Percentiles rank a stretch among this genome's conserved stretches.
These are phyloP conservation scores for Acanthoscelides obtectus DNA, from an alignment of 2,888 invertebrate species.

Conservation along the genomic window DNA sequence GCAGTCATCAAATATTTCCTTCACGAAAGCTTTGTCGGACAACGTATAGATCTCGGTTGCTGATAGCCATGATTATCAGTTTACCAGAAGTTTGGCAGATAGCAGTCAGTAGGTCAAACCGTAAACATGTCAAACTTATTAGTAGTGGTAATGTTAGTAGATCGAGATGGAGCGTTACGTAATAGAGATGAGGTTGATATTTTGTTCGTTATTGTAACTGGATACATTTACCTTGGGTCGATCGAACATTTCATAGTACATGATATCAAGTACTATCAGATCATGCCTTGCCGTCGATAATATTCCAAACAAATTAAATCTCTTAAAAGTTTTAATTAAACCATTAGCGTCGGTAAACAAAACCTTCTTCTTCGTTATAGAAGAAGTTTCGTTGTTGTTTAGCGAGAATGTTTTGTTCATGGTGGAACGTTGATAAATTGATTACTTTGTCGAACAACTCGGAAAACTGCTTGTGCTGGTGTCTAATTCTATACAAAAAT, in stretches of 20 bases:
- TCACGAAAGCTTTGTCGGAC: too few relatives aligned
- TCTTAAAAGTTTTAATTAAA: conserved; percentile 26
- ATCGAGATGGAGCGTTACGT: too few relatives aligned
- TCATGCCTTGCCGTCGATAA: conserved; percentile 9
- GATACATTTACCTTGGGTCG: background rate
- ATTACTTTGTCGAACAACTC: background rate
- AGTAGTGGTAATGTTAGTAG: too few relatives aligned
- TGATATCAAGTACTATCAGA: too few relatives aligned
- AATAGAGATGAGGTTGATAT: background rate
- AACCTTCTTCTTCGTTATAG: conserved; percentile 14
- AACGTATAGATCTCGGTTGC: too few relatives aligned
- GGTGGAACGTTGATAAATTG: background rate
- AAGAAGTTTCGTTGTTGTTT: conserved; percentile 12
- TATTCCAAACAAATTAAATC: conserved; percentile 21
- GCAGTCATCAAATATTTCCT: too few relatives aligned
- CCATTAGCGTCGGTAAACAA: conserved; percentile 23
- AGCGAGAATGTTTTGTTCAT: background rate
- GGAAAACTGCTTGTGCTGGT: background rate
- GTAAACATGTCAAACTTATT: too few relatives aligned
- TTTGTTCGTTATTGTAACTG: background rate
- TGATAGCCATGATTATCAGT: too few relatives aligned
- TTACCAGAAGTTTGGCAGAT: too few relatives aligned
- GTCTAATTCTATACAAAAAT: background rate
- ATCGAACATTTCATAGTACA: background rate
- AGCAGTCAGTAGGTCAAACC: too few relatives aligned